These are phyloP conservation scores for Scalopus aquaticus DNA, from an alignment of 2,113 vertebrate genomes.

Conservation along the genomic window DNA sequence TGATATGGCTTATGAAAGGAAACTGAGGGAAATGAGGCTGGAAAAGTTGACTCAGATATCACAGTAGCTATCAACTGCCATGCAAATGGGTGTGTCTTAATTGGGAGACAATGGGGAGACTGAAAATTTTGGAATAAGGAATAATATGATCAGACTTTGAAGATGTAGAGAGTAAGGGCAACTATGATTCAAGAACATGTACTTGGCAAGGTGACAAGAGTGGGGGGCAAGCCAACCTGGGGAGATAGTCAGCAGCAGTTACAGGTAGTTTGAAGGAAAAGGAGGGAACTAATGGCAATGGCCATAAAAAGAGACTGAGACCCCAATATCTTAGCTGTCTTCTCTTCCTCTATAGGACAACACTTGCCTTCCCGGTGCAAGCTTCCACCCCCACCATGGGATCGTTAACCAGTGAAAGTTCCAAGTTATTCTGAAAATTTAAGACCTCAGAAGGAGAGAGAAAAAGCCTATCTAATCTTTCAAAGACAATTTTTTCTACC, in stretches of 20 bases:
- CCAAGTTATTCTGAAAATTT: background rate
- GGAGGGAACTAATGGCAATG: background rate
- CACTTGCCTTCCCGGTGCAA: fast-evolving
- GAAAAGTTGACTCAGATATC: background rate
- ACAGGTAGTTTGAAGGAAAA: background rate
- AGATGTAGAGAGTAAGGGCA: background rate
- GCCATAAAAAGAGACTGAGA: background rate
- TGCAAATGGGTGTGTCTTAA: background rate
- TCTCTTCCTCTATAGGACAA: background rate
- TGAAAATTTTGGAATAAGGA: background rate
- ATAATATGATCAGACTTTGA: background rate
- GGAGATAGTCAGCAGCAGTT: background rate
- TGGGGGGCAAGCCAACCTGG: background rate
- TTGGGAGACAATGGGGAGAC: background rate
- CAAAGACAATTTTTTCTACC: background rate
- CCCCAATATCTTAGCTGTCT: background rate
- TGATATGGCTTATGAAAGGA: background rate
- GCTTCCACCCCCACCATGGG: too few species aligned
- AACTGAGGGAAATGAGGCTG: background rate
- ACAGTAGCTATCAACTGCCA: background rate
- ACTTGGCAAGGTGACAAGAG: background rate
- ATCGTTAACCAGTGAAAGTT: background rate
- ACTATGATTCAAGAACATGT: background rate
- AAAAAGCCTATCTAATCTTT: constrained; percentile 18
- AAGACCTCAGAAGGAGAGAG: background rate